phyloP scores from a whole-genome alignment of 2,113 vertebrate species.

The Nothocercus julius region DNA sequence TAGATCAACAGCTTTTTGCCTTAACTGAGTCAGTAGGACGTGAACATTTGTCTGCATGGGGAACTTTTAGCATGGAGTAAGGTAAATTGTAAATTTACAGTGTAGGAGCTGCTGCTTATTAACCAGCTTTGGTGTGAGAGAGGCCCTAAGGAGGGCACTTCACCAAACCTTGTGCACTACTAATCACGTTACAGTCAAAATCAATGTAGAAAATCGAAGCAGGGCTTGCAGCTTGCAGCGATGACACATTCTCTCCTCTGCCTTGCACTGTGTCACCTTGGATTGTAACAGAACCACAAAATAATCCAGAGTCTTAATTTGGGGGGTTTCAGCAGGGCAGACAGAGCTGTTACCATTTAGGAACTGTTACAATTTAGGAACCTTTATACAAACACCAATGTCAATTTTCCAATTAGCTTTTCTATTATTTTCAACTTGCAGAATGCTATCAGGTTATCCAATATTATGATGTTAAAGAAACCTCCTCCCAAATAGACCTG shows the following conservation, averaged over 20 bases:
- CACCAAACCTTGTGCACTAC: not conserved
- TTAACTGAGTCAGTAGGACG: not conserved
- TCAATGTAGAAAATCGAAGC: not conserved
- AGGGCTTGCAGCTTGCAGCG: not conserved
- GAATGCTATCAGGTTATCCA: not conserved
- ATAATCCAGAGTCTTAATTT: accelerated
- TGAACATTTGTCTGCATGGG: not conserved
- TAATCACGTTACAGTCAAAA: not conserved
- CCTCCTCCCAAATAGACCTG: not conserved
- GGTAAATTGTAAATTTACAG: not conserved
- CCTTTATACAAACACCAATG: accelerated
- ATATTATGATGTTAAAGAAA: not conserved
- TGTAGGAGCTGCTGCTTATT: too few relatives aligned
- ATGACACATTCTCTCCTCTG: not conserved
- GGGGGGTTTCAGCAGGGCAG: accelerated
- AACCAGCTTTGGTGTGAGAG: not conserved
- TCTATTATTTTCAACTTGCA: not conserved
- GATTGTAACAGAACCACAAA: not conserved
- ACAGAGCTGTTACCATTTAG: not conserved
- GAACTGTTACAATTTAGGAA: not conserved
- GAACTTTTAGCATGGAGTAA: not conserved
- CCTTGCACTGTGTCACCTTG: not conserved
- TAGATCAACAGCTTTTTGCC: not conserved
- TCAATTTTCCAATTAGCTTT: not conserved
- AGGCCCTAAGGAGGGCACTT: not conserved